These are phyloP conservation scores for Dufourea novaeangliae DNA, from an alignment of 1,140 invertebrate species.

Conservation along the genomic window DNA sequence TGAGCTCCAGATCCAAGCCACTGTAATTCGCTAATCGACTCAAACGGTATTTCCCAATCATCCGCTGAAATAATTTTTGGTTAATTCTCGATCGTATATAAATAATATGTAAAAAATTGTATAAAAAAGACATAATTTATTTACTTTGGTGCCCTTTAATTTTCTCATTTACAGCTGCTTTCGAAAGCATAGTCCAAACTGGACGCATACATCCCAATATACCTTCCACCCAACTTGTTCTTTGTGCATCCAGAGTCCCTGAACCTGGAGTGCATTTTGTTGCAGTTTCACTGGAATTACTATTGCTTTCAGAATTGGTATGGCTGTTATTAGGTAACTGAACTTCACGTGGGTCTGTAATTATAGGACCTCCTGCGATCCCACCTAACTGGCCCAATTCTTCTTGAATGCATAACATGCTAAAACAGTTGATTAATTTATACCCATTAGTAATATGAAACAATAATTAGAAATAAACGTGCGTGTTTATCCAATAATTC, in stretches of 20 bases:
- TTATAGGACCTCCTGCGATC: constrained; percentile 71
- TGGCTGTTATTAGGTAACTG: constrained; percentile 76
- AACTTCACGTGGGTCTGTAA: constrained; percentile 72
- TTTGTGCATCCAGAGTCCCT: constrained; percentile 80
- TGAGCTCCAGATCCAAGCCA: constrained; percentile 98
- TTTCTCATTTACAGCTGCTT: constrained; percentile 86
- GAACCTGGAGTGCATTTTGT: constrained; percentile 73
- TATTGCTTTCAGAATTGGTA: constrained; percentile 73
- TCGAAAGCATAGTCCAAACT: constrained; percentile 92
- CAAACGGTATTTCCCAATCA: constrained; percentile 97
- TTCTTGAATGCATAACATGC: constrained; percentile 87
- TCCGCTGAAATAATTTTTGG: constrained; percentile 79
- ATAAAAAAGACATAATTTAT: constrained; percentile 27
- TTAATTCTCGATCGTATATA: constrained; percentile 11
- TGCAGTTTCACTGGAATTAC: constrained; percentile 70
- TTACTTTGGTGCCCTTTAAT: constrained; percentile 84
- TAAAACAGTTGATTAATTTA: constrained; percentile 73
- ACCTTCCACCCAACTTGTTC: constrained; percentile 89
- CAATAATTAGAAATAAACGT: not conserved
- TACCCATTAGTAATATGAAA: not conserved
- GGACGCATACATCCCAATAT: constrained; percentile 93
- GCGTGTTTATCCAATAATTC: not conserved
- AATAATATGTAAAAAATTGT: not conserved
- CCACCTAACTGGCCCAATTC: constrained; percentile 84
- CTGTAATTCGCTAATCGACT: constrained; percentile 93